phyloP scores from a whole-genome alignment of 1,140 invertebrate genomes.

The Bombus cullumanus region DNA sequence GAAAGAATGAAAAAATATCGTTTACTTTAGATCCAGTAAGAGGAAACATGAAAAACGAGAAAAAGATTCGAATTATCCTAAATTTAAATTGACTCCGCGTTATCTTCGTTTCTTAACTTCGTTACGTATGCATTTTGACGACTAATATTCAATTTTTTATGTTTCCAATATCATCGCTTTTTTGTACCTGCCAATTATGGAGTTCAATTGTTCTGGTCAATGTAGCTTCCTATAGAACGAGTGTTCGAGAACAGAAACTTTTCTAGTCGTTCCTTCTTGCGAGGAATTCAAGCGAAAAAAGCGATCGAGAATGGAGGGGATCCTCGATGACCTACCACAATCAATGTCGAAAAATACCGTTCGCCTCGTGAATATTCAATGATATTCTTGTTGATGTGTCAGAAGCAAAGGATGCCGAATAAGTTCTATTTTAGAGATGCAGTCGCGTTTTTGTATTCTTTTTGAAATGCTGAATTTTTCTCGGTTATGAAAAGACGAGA shows the following conservation, averaged over 20 bases:
- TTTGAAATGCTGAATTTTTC: background rate
- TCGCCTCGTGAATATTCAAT: constrained; percentile 15
- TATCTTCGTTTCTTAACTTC: no score
- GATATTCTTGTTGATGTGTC: background rate
- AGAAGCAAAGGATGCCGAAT: background rate
- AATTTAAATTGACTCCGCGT: no score
- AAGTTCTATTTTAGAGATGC: constrained; percentile 2
- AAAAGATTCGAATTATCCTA: background rate
- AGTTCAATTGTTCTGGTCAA: no score
- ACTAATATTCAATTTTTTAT: no score
- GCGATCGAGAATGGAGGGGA: background rate
- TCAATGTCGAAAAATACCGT: constrained; percentile 23
- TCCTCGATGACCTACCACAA: constrained; percentile 38
- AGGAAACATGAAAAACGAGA: background rate
- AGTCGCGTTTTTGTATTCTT: background rate
- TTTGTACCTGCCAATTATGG: no score
- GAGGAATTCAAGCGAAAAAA: background rate
- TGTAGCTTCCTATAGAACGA: background rate
- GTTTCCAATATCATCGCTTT: background rate
- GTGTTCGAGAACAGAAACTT: background rate
- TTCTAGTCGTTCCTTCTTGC: background rate
- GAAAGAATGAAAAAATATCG: background rate
- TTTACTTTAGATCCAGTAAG: background rate
- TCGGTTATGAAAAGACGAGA: no score
- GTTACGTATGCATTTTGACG: no score